A percentile compares a stretch with the other conserved stretches of the same genome.
Evolutionary conservation across 1,140 invertebrate species (phyloP).

Genomic region (Copidosoma floridanum): DNA sequence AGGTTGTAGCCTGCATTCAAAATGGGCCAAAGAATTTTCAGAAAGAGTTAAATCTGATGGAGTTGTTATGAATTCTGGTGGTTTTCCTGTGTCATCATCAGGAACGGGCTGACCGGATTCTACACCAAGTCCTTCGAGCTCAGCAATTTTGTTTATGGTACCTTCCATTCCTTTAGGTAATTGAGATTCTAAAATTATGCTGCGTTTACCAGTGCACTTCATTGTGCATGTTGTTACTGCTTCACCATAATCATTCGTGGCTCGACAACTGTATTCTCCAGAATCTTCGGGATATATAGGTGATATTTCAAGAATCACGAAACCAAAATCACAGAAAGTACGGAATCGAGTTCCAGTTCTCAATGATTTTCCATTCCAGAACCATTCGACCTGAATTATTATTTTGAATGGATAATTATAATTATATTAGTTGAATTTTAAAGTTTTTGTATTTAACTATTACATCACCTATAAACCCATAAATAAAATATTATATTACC

Average conservation of each 20-base stretch:
- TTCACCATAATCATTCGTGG: constrained; percentile 87
- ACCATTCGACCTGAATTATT: constrained; percentile 80
- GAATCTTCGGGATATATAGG: constrained; percentile 94
- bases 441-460: too few relatives aligned
- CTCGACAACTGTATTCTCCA: constrained; percentile 89
- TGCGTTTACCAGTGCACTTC: constrained; percentile 87
- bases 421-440: too few relatives aligned
- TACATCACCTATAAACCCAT: too few relatives aligned
- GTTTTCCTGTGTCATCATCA: constrained; percentile 83
- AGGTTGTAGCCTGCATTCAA: constrained; percentile 87
- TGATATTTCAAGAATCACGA: constrained; percentile 90
- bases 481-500: too few relatives aligned
- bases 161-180: constrained; percentile 89
- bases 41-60: constrained; percentile 79
- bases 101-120: constrained; percentile 61
- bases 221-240: constrained; percentile 89
- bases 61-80: constrained; percentile 89
- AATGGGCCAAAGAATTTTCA: constrained; percentile 89
- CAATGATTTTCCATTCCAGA: constrained; percentile 88
- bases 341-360: constrained; percentile 87
- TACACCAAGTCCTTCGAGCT: constrained; percentile 82
- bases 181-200: constrained; percentile 89
- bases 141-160: constrained; percentile 90
- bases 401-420: neutral
- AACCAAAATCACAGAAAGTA: constrained; percentile 94